Percentiles rank a stretch among this genome's conserved stretches.
Evolutionary conservation across 1,140 invertebrate genomes (phyloP).

Genomic region (Diorhabda elongata): DNA sequence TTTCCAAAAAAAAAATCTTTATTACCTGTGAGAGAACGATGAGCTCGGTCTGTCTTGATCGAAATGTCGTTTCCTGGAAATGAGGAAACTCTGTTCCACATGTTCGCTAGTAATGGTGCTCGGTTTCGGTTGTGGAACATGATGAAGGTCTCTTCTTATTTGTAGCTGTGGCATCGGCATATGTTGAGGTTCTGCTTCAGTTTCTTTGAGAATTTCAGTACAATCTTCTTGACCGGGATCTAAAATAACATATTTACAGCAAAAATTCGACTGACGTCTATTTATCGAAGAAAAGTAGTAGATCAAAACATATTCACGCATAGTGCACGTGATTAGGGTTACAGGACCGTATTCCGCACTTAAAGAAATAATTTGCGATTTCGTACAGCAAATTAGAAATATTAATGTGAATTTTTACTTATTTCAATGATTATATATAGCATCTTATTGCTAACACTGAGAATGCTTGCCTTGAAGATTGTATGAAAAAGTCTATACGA

Average conservation of each 20-base stretch:
- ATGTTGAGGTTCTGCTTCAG: conserved; percentile 45
- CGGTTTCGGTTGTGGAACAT: conserved; percentile 46
- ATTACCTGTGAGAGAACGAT: conserved; percentile 5
- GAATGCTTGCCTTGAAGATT: no score
- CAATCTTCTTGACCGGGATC: conserved; percentile 54
- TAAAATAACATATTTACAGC: neutral
- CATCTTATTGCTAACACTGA: no score
- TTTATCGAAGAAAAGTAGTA: no score
- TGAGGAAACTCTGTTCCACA: conserved; percentile 29
- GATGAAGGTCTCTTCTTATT: conserved; percentile 66
- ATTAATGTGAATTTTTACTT: no score
- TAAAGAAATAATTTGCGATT: no score
- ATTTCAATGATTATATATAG: no score
- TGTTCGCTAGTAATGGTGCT: conserved; percentile 48
- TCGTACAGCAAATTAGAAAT: no score
- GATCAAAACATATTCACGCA: no score
- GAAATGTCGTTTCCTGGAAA: conserved; percentile 39
- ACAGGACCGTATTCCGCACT: no score
- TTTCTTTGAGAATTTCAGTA: conserved; percentile 46
- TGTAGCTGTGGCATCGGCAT: conserved; percentile 58
- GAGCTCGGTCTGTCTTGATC: conserved; percentile 37
- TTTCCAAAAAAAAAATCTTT: neutral
- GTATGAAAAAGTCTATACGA: no score
- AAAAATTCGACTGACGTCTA: no score
- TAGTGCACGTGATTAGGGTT: no score